Percentiles rank a stretch among this genome's conserved stretches.
Conservation (phyloP, 92 coral and sea anemone species). For the Siderastrea siderea region DNA sequence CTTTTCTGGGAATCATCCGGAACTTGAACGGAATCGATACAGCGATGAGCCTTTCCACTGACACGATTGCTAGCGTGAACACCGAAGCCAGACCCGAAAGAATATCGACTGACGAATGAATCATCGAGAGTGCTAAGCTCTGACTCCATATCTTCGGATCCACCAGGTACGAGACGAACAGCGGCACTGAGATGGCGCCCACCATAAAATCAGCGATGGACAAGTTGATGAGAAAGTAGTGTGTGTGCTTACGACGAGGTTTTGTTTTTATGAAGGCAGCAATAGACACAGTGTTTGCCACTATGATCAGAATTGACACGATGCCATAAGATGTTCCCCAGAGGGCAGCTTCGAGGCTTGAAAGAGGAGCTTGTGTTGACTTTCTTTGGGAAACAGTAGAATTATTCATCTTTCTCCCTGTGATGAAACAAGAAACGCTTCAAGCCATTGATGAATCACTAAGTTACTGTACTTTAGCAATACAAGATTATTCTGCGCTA, state of each 20-base stretch:
- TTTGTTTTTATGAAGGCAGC: conserved; percentile 66
- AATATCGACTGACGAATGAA: conserved; percentile 68
- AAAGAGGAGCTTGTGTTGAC: background rate
- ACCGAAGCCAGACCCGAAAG: conserved; percentile 77
- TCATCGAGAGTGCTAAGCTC: conserved; percentile 25
- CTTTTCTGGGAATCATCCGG: conserved; percentile 45
- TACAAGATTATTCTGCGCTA: background rate
- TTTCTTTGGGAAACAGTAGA: background rate
- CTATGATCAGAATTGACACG: conserved; percentile 60
- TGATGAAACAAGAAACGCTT: background rate
- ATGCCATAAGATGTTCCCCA: conserved; percentile 73
- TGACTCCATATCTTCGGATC: conserved; percentile 41
- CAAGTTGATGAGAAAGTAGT: conserved; percentile 71
- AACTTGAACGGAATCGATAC: conserved; percentile 73
- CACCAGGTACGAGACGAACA: conserved; percentile 59
- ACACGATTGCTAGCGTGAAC: conserved; percentile 61
- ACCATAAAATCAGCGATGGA: conserved; percentile 73
- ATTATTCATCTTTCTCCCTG: conserved; percentile 14
- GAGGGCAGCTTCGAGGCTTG: conserved; percentile 6
- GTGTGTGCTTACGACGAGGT: conserved; percentile 71
- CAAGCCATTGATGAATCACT: background rate
- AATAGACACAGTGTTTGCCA: conserved; percentile 57
- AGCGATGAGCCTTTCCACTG: conserved; percentile 72
- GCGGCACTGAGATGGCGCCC: conserved; percentile 67
- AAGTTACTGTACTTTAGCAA: background rate